Base-by-base conservation (phyloP, 2,888 invertebrate species). In the Eutolmus rufibarbis region DNA sequence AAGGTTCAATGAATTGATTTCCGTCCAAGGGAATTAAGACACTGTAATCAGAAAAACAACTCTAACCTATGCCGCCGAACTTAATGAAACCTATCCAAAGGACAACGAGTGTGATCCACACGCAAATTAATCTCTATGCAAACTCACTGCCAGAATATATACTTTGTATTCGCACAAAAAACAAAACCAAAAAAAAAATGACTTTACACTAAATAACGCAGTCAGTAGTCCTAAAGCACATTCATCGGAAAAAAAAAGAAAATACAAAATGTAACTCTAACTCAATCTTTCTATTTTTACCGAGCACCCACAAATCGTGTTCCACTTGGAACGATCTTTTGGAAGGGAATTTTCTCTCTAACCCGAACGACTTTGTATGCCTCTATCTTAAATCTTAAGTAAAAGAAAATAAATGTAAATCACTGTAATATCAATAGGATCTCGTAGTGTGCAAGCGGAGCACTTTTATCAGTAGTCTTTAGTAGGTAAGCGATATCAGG, bases 11-110 rank as follows among this genome's bases (percentile, higher is more conserved):
- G 57, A 37, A 74, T 77, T 86, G 77, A 88, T 88, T 88, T 88
- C 88, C 88, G 88, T 88, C 88, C 88, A 88, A 88, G 74, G 88
- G 88, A 88, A 87, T 88, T 86, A 86, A 81, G 74, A 28, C 37
- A 87, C 7, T 82, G 31, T 34, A 46, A 82, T 82, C 16, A 19
- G 43, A 23, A 31, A 74, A 77, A 19, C 34, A 34, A 34, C 5
- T 7, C 34, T 7, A 34, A 34, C 28, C 12, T 28, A 46, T 46
- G 46, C 66, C 74, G 85, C 37, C 37, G 82, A 82, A 82, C 57
- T 82, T 85, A 74, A 85, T 85, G 85, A 85, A 74, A 85, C 82
- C 82, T 82, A 82, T 82, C 82, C 82, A 82, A 82, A 82, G 28
- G 19, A 31, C n/a, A 82, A 82, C 57, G 66, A 57, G 57, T 57